phyloP scores from a whole-genome alignment of 2,888 invertebrate genomes.

The Dendrolimus houi region DNA sequence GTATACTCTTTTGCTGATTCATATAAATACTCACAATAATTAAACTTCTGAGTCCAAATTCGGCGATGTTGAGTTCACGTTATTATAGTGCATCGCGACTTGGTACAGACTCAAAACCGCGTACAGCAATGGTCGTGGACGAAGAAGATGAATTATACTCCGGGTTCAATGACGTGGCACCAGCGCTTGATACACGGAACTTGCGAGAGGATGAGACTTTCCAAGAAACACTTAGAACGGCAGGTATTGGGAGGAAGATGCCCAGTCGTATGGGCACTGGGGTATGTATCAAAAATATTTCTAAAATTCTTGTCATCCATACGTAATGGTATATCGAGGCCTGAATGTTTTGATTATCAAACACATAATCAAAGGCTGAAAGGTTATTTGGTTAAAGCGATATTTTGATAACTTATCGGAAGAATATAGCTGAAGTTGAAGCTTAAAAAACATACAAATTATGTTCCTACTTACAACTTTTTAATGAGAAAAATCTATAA shows the following conservation, averaged over 20 bases:
- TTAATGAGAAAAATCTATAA: too few species aligned
- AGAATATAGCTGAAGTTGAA: too few species aligned
- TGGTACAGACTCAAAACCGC: constrained; percentile 52
- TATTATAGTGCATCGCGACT: constrained; percentile 56
- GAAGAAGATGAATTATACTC: constrained; percentile 81
- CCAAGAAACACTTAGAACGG: constrained; percentile 85
- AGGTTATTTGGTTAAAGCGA: too few species aligned
- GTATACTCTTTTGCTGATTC: too few species aligned
- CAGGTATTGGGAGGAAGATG: constrained; percentile 82
- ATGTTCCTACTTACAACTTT: too few species aligned
- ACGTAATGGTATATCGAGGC: too few species aligned
- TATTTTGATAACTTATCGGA: too few species aligned
- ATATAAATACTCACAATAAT: too few species aligned
- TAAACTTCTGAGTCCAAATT: constrained; percentile 3
- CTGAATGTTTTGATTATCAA: too few species aligned
- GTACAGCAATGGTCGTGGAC: constrained; percentile 54
- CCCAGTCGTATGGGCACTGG: constrained; percentile 73
- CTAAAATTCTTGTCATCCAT: too few species aligned
- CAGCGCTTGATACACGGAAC: constrained; percentile 80
- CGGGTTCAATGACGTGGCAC: constrained; percentile 81
- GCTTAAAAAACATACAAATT: too few species aligned
- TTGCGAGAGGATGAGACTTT: constrained; percentile 83
- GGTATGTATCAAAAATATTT: constrained; percentile 27
- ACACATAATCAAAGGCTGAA: too few species aligned
- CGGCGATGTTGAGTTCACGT: constrained; percentile 53